Evolutionary conservation across 2,797 vertebrate species (phyloP), one percentile per base, ranked within the genome.

Genomic region (Diplodus puntazzo): DNA sequence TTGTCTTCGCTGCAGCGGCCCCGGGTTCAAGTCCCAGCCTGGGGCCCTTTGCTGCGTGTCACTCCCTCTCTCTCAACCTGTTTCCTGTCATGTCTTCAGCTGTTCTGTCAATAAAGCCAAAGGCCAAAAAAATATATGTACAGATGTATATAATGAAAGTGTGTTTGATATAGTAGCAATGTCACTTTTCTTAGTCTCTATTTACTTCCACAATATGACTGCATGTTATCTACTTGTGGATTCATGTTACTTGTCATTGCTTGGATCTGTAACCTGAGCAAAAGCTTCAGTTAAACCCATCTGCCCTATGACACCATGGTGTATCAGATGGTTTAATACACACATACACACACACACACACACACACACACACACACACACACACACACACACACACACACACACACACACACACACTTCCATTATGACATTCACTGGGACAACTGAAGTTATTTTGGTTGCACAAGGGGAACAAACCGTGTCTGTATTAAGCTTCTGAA

Each of bases 371-470:
- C 52, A 77, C 14, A 52, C 34, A 48, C 43, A 25, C 49, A 42
- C 62, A 49, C 75, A 10, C 23, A 48, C 25, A 69, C 67, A 54
- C 34, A 17, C 43, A 48, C 63, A 50, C 73, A 13, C 25, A 49
- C 27, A 73, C 67, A 54, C 66, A 69, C 25, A 77, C 59, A 65
- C 49, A 58, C 1, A 61, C 0, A 30, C 73, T 77, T 82, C 81
- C 78, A 79, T 23, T 25, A 85, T 61, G 75, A 84, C 79, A 85
- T 45, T 48, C 54, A 62, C 30, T 23, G 62, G 58, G 61, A 61
- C 70, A 72, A 69, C 48, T 49, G 25, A 21, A 48, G 82, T 77
- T 92, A 88, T 89, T 92, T 81, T 80, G 11, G 58, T 50, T 68
- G 34, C 49, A 82, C 62, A 66, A 48, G 65, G 11, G 65, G 63